Conservation (phyloP, 2,888 invertebrate genomes). For the Chrysodeixis includens region DNA sequence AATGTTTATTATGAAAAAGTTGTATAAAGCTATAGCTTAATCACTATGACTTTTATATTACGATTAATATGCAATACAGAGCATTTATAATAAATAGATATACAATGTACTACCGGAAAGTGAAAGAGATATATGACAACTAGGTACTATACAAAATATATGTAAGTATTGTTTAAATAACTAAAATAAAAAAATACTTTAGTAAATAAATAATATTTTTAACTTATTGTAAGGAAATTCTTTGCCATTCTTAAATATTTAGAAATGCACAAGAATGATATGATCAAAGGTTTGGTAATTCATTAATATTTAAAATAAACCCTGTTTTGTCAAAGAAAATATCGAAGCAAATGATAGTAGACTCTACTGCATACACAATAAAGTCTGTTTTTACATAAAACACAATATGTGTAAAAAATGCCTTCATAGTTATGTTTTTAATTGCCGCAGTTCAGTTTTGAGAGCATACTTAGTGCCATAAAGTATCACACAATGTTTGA, state of each 20-base stretch:
- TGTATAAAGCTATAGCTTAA: constrained; percentile 1
- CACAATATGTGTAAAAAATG: too few relatives aligned
- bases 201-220: background rate
- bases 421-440: too few relatives aligned
- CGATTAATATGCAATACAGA: background rate
- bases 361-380: too few relatives aligned
- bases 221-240: background rate
- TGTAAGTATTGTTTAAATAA: background rate
- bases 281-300: background rate
- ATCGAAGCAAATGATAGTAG: too few relatives aligned
- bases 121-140: background rate
- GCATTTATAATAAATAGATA: background rate
- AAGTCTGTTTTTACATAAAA: too few relatives aligned
- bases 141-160: too few relatives aligned
- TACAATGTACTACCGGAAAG: background rate
- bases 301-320: background rate
- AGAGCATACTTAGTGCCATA: too few relatives aligned
- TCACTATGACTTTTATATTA: background rate
- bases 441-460: too few relatives aligned
- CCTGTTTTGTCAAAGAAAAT: background rate
- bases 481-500: too few relatives aligned
- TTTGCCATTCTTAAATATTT: background rate
- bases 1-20: background rate
- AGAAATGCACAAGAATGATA: background rate
- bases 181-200: background rate